A percentile compares a stretch with the other conserved stretches of the same genome.
Evolutionary conservation across 2,797 vertebrate species (phyloP).

Genomic region (Sebastes matsubarae): DNA sequence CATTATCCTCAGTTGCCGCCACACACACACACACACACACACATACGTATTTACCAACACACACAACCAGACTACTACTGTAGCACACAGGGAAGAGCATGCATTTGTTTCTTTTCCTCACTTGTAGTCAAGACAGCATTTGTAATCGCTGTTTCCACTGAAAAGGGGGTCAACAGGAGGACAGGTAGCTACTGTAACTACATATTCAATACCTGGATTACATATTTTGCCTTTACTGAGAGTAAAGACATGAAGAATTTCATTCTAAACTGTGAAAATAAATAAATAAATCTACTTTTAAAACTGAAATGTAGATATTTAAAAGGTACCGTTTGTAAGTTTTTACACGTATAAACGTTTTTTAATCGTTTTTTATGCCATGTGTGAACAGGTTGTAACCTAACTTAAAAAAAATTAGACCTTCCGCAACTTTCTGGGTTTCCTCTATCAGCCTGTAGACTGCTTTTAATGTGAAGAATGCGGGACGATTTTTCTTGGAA

Average conservation of each 20-base stretch:
- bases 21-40: background rate
- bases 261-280: background rate
- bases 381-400: too few relatives aligned
- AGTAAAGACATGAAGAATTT: background rate
- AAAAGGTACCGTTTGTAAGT: too few relatives aligned
- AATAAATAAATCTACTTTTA: background rate
- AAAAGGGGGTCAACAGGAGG: constrained; percentile 50
- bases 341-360: too few relatives aligned
- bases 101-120: constrained; percentile 3
- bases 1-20: constrained; percentile 32
- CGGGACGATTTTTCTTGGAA: too few relatives aligned
- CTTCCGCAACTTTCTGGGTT: too few relatives aligned
- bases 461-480: too few relatives aligned
- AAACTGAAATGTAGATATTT: background rate
- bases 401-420: too few relatives aligned
- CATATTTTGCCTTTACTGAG: background rate
- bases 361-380: too few relatives aligned
- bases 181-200: constrained; percentile 37
- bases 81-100: background rate
- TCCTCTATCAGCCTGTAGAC: too few relatives aligned
- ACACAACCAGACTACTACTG: background rate
- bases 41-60: background rate
- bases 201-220: constrained; percentile 12
- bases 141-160: constrained; percentile 13
- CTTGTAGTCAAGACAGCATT: background rate